A percentile compares a stretch with the other conserved stretches of the same genome.
Evolutionary conservation across 2,888 invertebrate genomes (phyloP).

Genomic region (Chromoteleia sp.): DNA sequence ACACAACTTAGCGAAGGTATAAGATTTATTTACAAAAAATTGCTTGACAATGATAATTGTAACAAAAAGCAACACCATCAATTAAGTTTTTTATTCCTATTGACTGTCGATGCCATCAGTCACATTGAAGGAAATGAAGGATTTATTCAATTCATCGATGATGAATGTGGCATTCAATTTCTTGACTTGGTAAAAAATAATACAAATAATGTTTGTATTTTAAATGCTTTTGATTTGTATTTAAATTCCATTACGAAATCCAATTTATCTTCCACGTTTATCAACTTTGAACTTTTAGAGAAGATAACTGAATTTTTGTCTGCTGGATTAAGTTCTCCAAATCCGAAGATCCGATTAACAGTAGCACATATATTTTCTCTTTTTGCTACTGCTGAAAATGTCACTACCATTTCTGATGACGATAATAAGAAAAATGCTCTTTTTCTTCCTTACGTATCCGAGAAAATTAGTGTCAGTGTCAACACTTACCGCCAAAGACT

Average conservation of each 20-base stretch:
- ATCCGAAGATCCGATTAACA: slow-evolving; percentile 87
- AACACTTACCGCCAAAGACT: slow-evolving; percentile 93
- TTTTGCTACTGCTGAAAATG: slow-evolving; percentile 87
- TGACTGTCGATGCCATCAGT: slow-evolving; percentile 87
- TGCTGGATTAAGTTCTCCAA: slow-evolving; percentile 77
- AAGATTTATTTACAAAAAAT: slow-evolving; percentile 70
- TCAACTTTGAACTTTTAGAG: slow-evolving; percentile 74
- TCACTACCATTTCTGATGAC: slow-evolving; percentile 82
- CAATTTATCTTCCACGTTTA: slow-evolving; percentile 67
- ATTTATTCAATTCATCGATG: slow-evolving; percentile 84
- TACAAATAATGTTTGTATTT: slow-evolving; percentile 73
- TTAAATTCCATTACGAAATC: slow-evolving; percentile 75
- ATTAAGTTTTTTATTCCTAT: slow-evolving; percentile 84
- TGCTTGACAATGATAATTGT: slow-evolving; percentile 60
- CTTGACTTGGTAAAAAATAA: slow-evolving; percentile 73
- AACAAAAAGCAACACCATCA: slow-evolving; percentile 61
- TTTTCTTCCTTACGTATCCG: slow-evolving; percentile 86
- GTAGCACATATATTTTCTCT: slow-evolving; percentile 91
- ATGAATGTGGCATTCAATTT: slow-evolving; percentile 71
- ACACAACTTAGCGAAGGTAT: slow-evolving; percentile 73
- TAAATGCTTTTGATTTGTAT: slow-evolving; percentile 78
- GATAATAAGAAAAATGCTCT: slow-evolving; percentile 78
- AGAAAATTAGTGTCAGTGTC: slow-evolving; percentile 89
- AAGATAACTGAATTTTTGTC: slow-evolving; percentile 73
- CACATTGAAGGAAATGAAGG: slow-evolving; percentile 86